Evolutionary conservation across 2,888 invertebrate genomes (phyloP).

Genomic region (Epicampocera succincta): DNA sequence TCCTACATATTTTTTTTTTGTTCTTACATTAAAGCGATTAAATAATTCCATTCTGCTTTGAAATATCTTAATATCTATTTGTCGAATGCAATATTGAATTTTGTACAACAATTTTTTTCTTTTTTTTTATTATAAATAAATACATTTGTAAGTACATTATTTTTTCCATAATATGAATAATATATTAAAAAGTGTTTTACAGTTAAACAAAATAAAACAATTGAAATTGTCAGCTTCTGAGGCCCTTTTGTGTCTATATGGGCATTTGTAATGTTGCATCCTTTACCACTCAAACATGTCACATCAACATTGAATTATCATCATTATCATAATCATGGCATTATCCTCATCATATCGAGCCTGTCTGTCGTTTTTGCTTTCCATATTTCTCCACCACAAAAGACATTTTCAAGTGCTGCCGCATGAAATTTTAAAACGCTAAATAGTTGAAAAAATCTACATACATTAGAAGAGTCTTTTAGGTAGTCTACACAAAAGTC

Average conservation of each 20-base stretch:
- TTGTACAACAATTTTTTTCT: no score
- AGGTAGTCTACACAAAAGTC: not conserved
- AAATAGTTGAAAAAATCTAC: conserved; percentile 50
- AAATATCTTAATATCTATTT: no score
- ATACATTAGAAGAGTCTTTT: conserved; percentile 25
- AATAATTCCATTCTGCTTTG: no score
- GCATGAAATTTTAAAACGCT: conserved; percentile 44
- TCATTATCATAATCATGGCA: conserved; percentile 42
- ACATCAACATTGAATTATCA: conserved; percentile 45
- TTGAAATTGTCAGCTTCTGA: conserved; percentile 53
- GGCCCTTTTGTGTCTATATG: conserved; percentile 50
- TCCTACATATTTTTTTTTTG: no score
- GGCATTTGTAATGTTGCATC: conserved; percentile 52
- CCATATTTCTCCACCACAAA: not conserved
- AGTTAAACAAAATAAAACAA: not conserved
- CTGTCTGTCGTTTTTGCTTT: conserved; percentile 12
- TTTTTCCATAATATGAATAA: no score
- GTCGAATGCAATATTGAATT: no score
- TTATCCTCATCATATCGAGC: conserved; percentile 49
- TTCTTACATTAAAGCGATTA: no score
- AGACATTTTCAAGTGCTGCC: conserved; percentile 63
- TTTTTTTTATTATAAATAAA: no score
- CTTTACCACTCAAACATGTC: conserved; percentile 68
- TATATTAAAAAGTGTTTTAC: no score
- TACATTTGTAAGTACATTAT: no score